Percentiles rank a stretch among this genome's conserved stretches.
Conservation (phyloP, 2,888 invertebrate species). For the Pteria penguin region DNA sequence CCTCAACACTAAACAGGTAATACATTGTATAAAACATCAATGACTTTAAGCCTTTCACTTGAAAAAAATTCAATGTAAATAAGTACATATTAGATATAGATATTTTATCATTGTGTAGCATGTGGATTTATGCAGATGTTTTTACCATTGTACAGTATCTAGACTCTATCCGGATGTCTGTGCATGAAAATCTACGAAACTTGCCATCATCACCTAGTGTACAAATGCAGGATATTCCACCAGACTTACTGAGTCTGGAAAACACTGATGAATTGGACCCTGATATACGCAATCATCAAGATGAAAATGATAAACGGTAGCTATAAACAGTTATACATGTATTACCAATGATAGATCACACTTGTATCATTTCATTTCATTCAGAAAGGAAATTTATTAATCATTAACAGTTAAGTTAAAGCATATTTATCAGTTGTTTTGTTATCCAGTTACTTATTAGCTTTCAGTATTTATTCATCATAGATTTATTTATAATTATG, state of each 20-base stretch:
- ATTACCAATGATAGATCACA: no score
- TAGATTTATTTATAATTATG: no score
- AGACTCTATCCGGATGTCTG: conserved; percentile 91
- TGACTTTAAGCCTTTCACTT: background rate
- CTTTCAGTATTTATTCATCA: no score
- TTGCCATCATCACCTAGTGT: conserved; percentile 94
- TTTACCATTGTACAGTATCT: conserved; percentile 85
- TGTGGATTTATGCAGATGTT: background rate
- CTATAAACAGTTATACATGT: no score
- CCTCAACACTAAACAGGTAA: conserved; percentile 91
- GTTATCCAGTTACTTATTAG: no score
- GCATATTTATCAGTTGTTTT: background rate
- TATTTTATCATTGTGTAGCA: background rate
- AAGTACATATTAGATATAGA: no score
- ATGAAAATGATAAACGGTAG: conserved; percentile 72
- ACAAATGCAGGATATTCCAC: conserved; percentile 97
- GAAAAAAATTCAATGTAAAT: no score
- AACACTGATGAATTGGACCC: conserved; percentile 74
- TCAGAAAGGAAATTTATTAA: no score
- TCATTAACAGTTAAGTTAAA: no score
- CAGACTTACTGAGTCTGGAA: conserved; percentile 83
- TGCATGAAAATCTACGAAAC: conserved; percentile 95
- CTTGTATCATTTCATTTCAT: no score
- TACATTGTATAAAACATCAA: conserved; percentile 13
- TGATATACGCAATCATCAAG: conserved; percentile 68